Conservation (phyloP, 2,888 invertebrate genomes). For the Pycnomerus fuliginosus region DNA sequence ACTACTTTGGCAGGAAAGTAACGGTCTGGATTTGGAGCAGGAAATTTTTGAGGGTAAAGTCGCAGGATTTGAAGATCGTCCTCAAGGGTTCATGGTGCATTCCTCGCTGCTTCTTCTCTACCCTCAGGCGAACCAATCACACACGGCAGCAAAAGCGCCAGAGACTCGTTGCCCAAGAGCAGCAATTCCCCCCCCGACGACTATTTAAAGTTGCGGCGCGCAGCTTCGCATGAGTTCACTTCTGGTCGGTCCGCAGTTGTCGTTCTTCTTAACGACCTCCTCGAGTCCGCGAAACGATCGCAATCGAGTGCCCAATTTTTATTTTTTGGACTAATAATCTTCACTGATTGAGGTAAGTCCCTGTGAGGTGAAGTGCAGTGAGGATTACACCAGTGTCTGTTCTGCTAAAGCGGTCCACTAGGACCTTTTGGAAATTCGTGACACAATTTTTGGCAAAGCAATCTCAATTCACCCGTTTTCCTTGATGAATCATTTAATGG, state of each 20-base stretch:
- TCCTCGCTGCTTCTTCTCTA: constrained; percentile 50
- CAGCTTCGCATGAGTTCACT: constrained; percentile 62
- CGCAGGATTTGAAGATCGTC: constrained; percentile 3
- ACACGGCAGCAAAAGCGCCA: constrained; percentile 59
- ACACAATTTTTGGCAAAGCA: constrained; percentile 42
- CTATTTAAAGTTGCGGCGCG: constrained; percentile 63
- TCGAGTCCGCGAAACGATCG: too few species aligned
- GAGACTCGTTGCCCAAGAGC: constrained; percentile 64
- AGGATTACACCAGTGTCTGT: constrained; percentile 12
- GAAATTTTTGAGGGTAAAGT: constrained; percentile 1
- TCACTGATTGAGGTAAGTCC: constrained; percentile 9
- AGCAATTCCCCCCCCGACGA: constrained; percentile 58
- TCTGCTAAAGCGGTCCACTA: background rate
- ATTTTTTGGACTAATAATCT: too few species aligned
- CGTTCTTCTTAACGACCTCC: constrained; percentile 18
- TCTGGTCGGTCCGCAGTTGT: constrained; percentile 54
- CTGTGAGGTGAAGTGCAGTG: constrained; percentile 11
- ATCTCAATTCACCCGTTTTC: constrained; percentile 41
- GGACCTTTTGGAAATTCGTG: constrained; percentile 22
- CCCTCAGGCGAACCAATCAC: constrained; percentile 49
- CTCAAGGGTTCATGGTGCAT: constrained; percentile 32
- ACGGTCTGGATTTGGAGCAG: background rate
- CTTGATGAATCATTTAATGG: constrained; percentile 45
- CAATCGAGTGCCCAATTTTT: background rate
- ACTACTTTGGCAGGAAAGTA: background rate